Evolutionary conservation across 2,113 vertebrate species (phyloP).

Genomic region (Halcyon malimbica): DNA sequence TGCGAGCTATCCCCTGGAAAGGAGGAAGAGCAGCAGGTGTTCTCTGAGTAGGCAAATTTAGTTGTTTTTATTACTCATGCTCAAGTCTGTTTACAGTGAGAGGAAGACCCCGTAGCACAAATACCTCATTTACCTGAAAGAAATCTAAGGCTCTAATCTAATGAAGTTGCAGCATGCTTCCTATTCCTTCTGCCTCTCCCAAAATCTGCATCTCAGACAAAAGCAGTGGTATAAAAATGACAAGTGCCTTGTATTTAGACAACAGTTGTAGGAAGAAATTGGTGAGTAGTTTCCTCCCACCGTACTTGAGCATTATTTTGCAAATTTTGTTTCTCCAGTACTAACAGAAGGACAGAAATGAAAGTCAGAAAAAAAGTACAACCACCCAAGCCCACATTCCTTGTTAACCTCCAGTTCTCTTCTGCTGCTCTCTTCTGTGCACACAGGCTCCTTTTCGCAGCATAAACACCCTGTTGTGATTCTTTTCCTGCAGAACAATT

Average conservation of each 20-base stretch:
- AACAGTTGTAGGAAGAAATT: not conserved
- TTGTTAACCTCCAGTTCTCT: accelerated
- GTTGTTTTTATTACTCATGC: not conserved
- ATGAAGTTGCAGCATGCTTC: not conserved
- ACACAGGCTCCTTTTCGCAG: not conserved
- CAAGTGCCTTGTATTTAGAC: not conserved
- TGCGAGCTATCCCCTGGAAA: not conserved
- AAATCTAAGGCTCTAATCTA: not conserved
- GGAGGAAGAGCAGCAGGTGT: not conserved
- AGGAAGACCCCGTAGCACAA: not conserved
- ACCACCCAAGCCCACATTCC: not conserved
- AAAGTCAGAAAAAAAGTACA: not conserved
- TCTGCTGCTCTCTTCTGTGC: not conserved
- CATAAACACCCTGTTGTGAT: accelerated
- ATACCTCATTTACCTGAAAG: not conserved
- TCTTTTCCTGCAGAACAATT: not conserved
- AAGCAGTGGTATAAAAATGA: not conserved
- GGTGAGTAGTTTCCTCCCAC: not conserved
- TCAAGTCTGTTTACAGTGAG: not conserved
- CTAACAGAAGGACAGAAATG: not conserved
- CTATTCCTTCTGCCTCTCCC: not conserved
- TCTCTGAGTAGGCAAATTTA: not conserved
- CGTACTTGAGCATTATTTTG: not conserved
- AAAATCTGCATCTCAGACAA: not conserved
- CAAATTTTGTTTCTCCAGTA: not conserved